Conservation (phyloP, 2,888 invertebrate species). For the Bruchidius siliquastri region DNA sequence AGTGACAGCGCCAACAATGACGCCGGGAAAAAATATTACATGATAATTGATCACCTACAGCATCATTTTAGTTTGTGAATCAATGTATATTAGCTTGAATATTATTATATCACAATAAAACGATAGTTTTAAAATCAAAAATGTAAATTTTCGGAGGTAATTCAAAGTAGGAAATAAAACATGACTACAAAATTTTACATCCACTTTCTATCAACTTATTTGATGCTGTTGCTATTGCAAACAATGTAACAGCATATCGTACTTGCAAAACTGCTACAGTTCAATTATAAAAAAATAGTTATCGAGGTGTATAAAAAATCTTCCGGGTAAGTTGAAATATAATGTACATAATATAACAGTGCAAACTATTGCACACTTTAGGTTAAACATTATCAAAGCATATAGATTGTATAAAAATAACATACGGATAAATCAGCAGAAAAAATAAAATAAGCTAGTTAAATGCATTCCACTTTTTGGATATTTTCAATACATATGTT, state of each 20-base stretch:
- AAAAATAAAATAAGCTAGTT: neutral
- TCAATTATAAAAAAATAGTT: neutral
- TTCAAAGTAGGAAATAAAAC: neutral
- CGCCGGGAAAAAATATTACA: neutral
- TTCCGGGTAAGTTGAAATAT: neutral
- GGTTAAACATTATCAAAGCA: neutral
- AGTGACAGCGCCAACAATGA: constrained; percentile 2
- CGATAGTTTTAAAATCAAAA: neutral
- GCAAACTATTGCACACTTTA: neutral
- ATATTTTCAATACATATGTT: neutral
- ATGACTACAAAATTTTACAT: too few species aligned
- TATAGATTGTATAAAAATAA: neutral
- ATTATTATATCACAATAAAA: neutral
- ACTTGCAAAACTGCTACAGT: neutral
- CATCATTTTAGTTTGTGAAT: neutral
- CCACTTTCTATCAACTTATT: too few species aligned
- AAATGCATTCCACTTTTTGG: neutral
- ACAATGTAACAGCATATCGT: neutral
- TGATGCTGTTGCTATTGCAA: too few species aligned
- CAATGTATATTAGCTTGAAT: too few species aligned
- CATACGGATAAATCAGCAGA: neutral
- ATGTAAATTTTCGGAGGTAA: neutral
- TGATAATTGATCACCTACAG: neutral
- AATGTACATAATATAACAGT: neutral
- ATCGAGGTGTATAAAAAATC: neutral